These are phyloP conservation scores for Paralvinella palmiformis DNA, from an alignment of 1,140 invertebrate genomes.

Conservation along the genomic window DNA sequence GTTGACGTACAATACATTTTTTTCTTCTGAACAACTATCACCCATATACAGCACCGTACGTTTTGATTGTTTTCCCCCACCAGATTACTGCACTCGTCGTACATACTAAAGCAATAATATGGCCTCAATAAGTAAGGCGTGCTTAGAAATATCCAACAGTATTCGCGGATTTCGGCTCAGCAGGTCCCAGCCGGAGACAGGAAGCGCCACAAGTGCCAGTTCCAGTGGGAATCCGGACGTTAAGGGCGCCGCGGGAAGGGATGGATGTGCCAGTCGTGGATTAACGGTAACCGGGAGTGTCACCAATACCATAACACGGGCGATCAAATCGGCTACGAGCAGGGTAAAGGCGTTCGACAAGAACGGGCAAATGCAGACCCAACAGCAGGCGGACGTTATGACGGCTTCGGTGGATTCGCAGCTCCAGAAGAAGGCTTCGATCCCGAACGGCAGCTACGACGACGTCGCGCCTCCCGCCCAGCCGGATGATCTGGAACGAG, in stretches of 20 bases:
- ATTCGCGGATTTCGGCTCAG: conserved; percentile 43
- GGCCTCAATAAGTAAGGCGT: conserved; percentile 48
- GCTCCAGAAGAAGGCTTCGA: conserved; percentile 26
- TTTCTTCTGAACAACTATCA: neutral
- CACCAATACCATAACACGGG: conserved; percentile 16
- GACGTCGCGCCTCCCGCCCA: conserved; percentile 8
- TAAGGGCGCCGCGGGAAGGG: neutral
- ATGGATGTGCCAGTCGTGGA: conserved; percentile 6
- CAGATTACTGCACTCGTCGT: neutral
- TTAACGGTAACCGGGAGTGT: conserved; percentile 14
- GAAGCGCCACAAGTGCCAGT: neutral
- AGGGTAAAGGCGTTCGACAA: conserved; percentile 13
- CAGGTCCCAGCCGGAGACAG: neutral
- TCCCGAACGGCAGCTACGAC: no score
- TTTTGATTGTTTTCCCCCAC: neutral
- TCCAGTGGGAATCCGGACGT: neutral
- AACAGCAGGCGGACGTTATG: conserved; percentile 31
- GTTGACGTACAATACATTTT: neutral
- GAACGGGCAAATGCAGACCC: conserved; percentile 22
- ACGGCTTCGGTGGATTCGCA: conserved; percentile 22
- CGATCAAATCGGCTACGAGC: conserved; percentile 19
- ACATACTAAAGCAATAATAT: conserved; percentile 26
- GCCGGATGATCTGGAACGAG: neutral
- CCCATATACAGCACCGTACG: neutral
- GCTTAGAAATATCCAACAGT: conserved; percentile 49